These are phyloP conservation scores for Syngnathus acus DNA, from an alignment of 2,797 vertebrate genomes.

Conservation along the genomic window DNA sequence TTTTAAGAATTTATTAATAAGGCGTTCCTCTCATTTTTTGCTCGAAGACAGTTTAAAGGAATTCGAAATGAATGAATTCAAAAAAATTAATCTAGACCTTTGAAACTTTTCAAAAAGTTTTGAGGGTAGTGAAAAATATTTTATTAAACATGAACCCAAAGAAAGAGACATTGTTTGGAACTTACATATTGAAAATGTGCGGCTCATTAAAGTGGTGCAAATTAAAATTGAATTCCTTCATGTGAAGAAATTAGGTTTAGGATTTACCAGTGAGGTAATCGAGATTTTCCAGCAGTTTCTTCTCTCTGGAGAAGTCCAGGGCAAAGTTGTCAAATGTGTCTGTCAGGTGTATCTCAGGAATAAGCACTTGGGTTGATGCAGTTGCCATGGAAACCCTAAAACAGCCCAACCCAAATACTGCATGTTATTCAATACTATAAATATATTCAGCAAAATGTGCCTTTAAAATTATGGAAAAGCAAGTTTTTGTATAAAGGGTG, in stretches of 20 bases:
- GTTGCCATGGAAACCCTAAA: constrained; percentile 96
- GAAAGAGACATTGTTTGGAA: neutral
- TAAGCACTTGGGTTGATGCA: constrained; percentile 94
- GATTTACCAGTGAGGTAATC: constrained; percentile 92
- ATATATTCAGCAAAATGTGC: neutral
- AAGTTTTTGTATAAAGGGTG: neutral
- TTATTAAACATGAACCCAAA: neutral
- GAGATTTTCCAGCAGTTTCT: constrained; percentile 93
- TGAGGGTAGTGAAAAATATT: neutral
- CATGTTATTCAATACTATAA: neutral
- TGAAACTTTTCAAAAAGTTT: no score
- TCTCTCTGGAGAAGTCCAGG: constrained; percentile 94
- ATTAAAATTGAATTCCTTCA: neutral
- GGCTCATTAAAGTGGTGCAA: neutral
- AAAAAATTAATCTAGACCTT: neutral
- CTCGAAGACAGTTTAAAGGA: neutral
- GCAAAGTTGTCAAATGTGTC: constrained; percentile 96
- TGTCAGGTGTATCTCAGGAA: constrained; percentile 94
- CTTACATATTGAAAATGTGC: neutral
- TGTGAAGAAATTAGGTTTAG: neutral
- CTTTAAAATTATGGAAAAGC: neutral
- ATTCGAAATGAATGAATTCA: no score
- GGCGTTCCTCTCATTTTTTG: neutral
- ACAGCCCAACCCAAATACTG: neutral
- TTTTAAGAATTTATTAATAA: neutral